Conservation (phyloP, 2,888 invertebrate species). For the Drosophila pseudotalamancana region DNA sequence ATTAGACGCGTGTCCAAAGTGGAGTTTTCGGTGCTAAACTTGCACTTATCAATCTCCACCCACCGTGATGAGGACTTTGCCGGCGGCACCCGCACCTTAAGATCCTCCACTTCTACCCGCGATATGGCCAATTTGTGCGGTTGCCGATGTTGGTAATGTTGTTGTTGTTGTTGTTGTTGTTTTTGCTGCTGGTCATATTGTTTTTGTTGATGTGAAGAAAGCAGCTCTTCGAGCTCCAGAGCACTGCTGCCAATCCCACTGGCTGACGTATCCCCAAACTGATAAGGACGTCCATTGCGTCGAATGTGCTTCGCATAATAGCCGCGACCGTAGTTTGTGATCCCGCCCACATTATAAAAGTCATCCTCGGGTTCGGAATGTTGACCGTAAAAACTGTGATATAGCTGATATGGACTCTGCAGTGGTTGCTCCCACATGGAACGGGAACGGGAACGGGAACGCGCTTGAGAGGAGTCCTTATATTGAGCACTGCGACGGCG, state of each 20-base stretch:
- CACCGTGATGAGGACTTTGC: slow-evolving; percentile 86
- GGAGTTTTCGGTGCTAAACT: slow-evolving; percentile 90
- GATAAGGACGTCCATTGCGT: slow-evolving; percentile 53
- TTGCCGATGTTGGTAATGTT: slow-evolving; percentile 58
- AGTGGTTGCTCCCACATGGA: slow-evolving; percentile 72
- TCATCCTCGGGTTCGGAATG: slow-evolving; percentile 68
- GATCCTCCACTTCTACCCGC: slow-evolving; percentile 81
- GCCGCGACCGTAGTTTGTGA: slow-evolving; percentile 50
- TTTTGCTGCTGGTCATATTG: slow-evolving; percentile 53
- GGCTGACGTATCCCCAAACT: slow-evolving; percentile 21
- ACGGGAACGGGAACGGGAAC: slow-evolving; percentile 44
- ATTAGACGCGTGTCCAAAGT: slow-evolving; percentile 91
- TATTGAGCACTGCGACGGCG: slow-evolving; percentile 81
- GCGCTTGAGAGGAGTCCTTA: slow-evolving; percentile 54
- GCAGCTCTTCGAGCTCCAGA: slow-evolving; percentile 63
- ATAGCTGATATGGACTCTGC: slow-evolving; percentile 82
- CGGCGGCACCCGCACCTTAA: slow-evolving; percentile 88
- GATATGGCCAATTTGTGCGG: slow-evolving; percentile 74
- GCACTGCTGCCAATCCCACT: slow-evolving; percentile 42
- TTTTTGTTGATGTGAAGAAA: slow-evolving; percentile 51
- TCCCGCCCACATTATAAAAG: slow-evolving; percentile 63
- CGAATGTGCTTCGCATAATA: slow-evolving; percentile 73
- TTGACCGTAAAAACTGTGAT: slow-evolving; percentile 81
- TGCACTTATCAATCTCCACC: slow-evolving; percentile 90
- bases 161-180: slow-evolving; percentile 51